Evolutionary conservation across 2,797 vertebrate genomes (phyloP), one percentile per base, ranked within the genome.

Genomic region (Anomalospiza imberbis): DNA sequence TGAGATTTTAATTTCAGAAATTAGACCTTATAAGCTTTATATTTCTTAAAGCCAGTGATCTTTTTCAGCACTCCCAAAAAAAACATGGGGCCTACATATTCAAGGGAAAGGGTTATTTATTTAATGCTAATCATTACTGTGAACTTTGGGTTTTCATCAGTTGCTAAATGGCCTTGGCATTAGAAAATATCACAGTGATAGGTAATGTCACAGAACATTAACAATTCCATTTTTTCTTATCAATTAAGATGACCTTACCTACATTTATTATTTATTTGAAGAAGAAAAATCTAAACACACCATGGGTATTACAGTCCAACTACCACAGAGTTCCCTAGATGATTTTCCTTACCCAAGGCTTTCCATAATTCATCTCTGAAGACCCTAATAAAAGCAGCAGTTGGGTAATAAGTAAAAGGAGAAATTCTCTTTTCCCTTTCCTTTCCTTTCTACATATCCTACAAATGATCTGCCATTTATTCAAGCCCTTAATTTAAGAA

Each of bases 11-110:
- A 72, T 86, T 96, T 88, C 82, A 71, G 31, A 67, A 70, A 88
- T 83, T 78, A 28, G 7, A 25, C 74, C 31, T 34, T 65, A 6
- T 45, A 88, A 12, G 13, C 40, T 82, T 91, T 61, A 32, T 82
- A 58, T 96, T 94, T 96, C 96, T 97, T 83, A 73, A 20, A 78
- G 91, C 50, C 63, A 74, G 44, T 82, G 88, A 45, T 92, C 85
- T 93, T 97, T 93, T 93, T 92, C 92, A 98, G 76, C 29, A 24
- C 28, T 97, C 94, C 94, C 95, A 38, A 91, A 96, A 96, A 96
- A 58, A 95, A 8, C 79, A 95, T 68, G 31, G 94, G 93, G 47
- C 57, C 94, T 96, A 72, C 32, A 13, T 48, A 90, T 83, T 78
- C 19, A 76, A 87, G 94, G 83, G 57, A 71, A 84, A 88, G 48